Evolutionary conservation across 1,140 invertebrate species (phyloP).

Genomic region (Radopholus similis): DNA sequence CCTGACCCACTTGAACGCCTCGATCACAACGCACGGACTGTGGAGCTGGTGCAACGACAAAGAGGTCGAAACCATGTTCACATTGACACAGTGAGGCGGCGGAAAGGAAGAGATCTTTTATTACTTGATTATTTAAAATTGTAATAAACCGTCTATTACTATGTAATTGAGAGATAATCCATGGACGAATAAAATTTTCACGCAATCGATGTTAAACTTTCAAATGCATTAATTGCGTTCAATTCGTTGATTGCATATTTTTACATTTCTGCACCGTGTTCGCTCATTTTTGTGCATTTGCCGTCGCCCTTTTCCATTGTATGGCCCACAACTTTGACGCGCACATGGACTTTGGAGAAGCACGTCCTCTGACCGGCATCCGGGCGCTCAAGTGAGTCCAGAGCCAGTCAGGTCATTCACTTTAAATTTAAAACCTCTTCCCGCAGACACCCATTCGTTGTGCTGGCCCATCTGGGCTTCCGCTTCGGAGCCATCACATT

Average conservation of each 20-base stretch:
- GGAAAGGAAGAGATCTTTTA: no score
- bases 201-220: no score
- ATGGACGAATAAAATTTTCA: no score
- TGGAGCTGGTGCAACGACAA: no score
- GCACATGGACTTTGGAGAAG: conserved; percentile 26
- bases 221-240: no score
- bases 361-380: conserved; percentile 13
- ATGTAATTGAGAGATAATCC: no score
- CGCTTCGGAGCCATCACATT: conserved; percentile 43
- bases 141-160: no score
- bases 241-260: no score
- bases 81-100: conserved; percentile 2
- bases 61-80: no score
- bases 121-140: no score
- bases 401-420: neutral
- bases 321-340: conserved; percentile 30
- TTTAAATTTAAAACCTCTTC: conserved; percentile 9
- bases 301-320: neutral
- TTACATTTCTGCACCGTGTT: no score
- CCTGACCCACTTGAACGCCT: neutral
- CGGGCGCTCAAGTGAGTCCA: conserved; percentile 10
- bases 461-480: conserved; percentile 53
- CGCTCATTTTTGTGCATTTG: no score
- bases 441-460: conserved; percentile 51
- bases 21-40: conserved; percentile 15